Evolutionary conservation across 2,113 vertebrate species (phyloP).

Genomic region (Chionomys nivalis): DNA sequence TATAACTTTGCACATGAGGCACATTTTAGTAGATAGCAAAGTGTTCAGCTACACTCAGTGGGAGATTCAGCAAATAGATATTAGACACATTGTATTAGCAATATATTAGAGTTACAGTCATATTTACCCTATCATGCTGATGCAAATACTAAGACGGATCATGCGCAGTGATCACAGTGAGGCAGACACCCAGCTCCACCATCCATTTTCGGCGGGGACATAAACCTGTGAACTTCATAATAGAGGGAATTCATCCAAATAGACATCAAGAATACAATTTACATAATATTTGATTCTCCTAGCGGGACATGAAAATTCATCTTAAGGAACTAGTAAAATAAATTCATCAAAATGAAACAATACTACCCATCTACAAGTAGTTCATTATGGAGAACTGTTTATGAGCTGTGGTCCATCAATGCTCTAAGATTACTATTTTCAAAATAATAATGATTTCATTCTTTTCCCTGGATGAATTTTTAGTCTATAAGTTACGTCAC

Average conservation of each 20-base stretch:
- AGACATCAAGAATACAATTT: background rate
- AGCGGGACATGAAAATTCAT: background rate
- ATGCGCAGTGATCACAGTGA: background rate
- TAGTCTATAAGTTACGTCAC: background rate
- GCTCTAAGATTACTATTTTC: background rate
- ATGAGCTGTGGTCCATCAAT: background rate
- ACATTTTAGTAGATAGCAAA: background rate
- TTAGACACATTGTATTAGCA: background rate
- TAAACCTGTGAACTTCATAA: background rate
- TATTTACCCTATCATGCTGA: background rate
- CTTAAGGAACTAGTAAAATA: background rate
- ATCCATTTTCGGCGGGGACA: background rate
- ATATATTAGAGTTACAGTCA: background rate
- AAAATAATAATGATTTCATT: background rate
- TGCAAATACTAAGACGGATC: background rate
- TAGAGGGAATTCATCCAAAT: background rate
- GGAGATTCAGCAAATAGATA: background rate
- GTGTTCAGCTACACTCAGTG: background rate
- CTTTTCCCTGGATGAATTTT: background rate
- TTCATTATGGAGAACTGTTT: background rate
- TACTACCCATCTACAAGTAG: background rate
- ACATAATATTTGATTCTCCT: background rate
- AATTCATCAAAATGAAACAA: background rate
- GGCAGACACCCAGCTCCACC: background rate
- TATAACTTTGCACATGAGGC: fast-evolving